Evolutionary conservation across 2,113 vertebrate species (phyloP), one percentile per base, ranked within the genome.

Genomic region (Halichoeres trimaculatus): DNA sequence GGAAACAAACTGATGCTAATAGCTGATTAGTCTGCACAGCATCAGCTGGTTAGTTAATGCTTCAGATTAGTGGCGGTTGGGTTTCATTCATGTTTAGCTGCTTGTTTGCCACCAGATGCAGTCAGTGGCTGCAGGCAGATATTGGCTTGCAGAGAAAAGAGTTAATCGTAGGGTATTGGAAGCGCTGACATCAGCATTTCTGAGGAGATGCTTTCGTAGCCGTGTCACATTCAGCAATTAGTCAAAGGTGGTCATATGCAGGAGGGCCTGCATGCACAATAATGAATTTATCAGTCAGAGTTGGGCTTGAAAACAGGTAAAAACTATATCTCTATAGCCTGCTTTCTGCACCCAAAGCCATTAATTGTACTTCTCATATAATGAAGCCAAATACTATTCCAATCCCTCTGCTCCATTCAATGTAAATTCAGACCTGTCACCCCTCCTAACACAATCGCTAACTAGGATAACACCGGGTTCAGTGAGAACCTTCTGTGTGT

Each of bases 121-220:
- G 38, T 22, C 74, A 61, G 70, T 7, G 53, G 56, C 47, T 43
- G 56, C 43, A 53, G 35, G 6, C 30, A 20, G 51, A 71, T 36
- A 10, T 51, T 6, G 10, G 41, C 6, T 24, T 5, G 16, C 22
- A 34, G 48, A 68, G 59, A 24, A 70, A 63, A 70, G 71, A 20
- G 86, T 85, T 83, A 81, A 66, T 16, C 53, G 57, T 45, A 6
- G 20, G 50, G 24, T 61, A 69, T 69, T 35, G 43, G 35, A 76
- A 63, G 22, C 57, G 85, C 85, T 86, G 83, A 88, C 83, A 63
- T 79, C 83, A 85, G 75, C 88, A 60, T 63, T 81, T 83, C 66
- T 47, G 24, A 0, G n/a, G 75, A 76, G 78, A 86, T 59, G 76
- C 83, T 78, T 69, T 71, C 30, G 19, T 64, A 52, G 62, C 67